These are phyloP conservation scores for Hypsibius dujardini DNA, from an alignment of 1,140 invertebrate genomes.

Conservation along the genomic window DNA sequence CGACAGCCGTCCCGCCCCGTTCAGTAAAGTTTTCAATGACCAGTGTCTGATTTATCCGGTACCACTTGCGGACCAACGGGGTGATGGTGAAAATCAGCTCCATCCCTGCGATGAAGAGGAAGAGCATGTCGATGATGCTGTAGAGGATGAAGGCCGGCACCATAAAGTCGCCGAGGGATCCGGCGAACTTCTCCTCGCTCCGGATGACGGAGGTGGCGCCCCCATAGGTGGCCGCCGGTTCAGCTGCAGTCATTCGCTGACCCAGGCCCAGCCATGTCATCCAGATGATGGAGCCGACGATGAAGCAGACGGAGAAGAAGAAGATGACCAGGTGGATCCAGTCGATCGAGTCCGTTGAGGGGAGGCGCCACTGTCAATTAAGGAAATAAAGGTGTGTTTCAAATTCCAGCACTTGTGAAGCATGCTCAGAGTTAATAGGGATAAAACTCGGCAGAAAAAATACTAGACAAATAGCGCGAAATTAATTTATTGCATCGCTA, in stretches of 20 bases:
- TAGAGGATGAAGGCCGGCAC: conserved; percentile 15
- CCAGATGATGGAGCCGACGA: conserved; percentile 16
- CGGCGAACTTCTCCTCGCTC: not conserved
- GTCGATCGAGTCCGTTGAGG: conserved; percentile 12
- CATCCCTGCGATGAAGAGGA: conserved; percentile 14
- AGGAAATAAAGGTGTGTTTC: not conserved
- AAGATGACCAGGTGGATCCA: conserved; percentile 15
- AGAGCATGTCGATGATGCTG: conserved; percentile 17
- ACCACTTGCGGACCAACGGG: conserved; percentile 6
- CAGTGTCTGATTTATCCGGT: conserved; percentile 14
- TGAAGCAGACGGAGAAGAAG: conserved; percentile 16
- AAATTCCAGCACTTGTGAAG: too few relatives aligned
- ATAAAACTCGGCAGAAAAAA: too few relatives aligned
- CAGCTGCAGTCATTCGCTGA: not conserved
- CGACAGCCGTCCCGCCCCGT: not conserved
- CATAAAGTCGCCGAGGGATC: conserved; percentile 9
- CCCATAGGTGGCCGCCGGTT: not conserved
- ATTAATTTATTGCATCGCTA: too few relatives aligned
- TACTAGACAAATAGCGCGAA: too few relatives aligned
- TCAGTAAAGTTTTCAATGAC: not conserved
- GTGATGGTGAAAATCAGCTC: conserved; percentile 14
- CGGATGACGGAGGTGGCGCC: not conserved
- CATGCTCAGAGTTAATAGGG: too few relatives aligned
- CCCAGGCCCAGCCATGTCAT: conserved; percentile 15
- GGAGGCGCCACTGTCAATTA: not conserved